Base-by-base conservation (phyloP, 1,140 invertebrate genomes). In the Bombus haemorrhoidalis region DNA sequence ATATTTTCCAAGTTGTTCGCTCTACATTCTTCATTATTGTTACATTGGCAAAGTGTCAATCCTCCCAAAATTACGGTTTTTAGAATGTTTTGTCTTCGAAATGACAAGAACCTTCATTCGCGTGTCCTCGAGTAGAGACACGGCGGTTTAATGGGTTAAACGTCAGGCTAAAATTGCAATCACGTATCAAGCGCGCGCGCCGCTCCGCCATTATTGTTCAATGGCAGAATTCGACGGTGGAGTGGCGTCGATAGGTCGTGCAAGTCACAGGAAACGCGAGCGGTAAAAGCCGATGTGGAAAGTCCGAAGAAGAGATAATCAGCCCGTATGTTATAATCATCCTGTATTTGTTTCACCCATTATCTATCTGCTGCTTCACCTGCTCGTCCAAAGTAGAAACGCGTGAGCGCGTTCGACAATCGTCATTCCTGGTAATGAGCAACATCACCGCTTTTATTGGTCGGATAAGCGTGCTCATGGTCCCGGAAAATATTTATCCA, bases 281-380 rank as follows among this genome's bases (percentile, higher is more conserved):
- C 86, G 88, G 88, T 91, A 90, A 87, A 91, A 91, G 90, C 92
- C 90, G 90, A 92, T 92, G 89, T 94, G 92, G 93, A 94, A 94
- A 94, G 93, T 94, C 90, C 92, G 90, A 82, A 87, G 85, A 87
- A 72, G 77, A 92, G 94, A 94, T 94, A 94, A 94, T 94, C 93
- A 92, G 86, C 94, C 94, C 94, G 93, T 94, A 94, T 94, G 93
- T 91, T 93, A 93, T 90, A 94, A 94, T 94, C 92, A 89, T 89
- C 89, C 81, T 89, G 93, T 93, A 94, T 94, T 94, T 94, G 93
- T 94, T 94, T 91, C 91, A 94, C 81, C 77, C 90, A 93, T 93
- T 94, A 94, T 93, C 92, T 93, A 92, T 93, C 92, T 86, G 73
- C 86, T 87, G 91, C 91, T 92, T 93, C 93, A 94, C 94, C 94